Conservation (phyloP, 2,113 vertebrate genomes). For the Vireo altiloquus region DNA sequence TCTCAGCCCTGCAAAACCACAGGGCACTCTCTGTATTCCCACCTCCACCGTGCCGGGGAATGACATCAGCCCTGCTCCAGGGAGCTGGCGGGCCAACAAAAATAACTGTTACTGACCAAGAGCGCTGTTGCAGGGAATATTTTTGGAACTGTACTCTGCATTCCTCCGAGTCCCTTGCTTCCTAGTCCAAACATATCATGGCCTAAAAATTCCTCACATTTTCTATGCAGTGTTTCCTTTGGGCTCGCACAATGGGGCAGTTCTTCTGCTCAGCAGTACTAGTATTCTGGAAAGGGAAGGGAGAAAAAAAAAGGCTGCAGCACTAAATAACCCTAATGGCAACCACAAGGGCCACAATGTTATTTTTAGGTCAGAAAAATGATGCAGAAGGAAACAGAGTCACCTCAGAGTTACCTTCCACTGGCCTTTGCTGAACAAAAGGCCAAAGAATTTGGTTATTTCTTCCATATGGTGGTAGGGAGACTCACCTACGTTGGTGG, state of each 20-base stretch:
- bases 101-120: slow-evolving; percentile 73
- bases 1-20: slow-evolving; percentile 44
- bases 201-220: slow-evolving; percentile 73
- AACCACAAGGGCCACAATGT: slow-evolving; percentile 17
- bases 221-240: slow-evolving; percentile 66
- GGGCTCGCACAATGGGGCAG: slow-evolving; percentile 60
- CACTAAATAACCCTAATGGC: slow-evolving; percentile 40
- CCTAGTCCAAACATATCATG: slow-evolving; percentile 75
- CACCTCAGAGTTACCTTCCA: slow-evolving; percentile 36
- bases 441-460: neutral
- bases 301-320: neutral
- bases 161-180: slow-evolving; percentile 70
- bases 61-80: slow-evolving; percentile 73
- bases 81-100: slow-evolving; percentile 66
- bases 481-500: neutral
- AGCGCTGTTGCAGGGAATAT: slow-evolving; percentile 67
- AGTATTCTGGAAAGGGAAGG: slow-evolving; percentile 29
- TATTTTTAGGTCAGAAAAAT: slow-evolving; percentile 37
- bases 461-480: neutral
- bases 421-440: neutral
- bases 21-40: slow-evolving; percentile 67
- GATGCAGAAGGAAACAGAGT: neutral
- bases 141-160: slow-evolving; percentile 68
- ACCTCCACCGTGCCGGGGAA: slow-evolving; percentile 42
- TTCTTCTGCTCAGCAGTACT: slow-evolving; percentile 52